phyloP scores from a whole-genome alignment of 2,113 vertebrate genomes.

The Paradisaea rubra region DNA sequence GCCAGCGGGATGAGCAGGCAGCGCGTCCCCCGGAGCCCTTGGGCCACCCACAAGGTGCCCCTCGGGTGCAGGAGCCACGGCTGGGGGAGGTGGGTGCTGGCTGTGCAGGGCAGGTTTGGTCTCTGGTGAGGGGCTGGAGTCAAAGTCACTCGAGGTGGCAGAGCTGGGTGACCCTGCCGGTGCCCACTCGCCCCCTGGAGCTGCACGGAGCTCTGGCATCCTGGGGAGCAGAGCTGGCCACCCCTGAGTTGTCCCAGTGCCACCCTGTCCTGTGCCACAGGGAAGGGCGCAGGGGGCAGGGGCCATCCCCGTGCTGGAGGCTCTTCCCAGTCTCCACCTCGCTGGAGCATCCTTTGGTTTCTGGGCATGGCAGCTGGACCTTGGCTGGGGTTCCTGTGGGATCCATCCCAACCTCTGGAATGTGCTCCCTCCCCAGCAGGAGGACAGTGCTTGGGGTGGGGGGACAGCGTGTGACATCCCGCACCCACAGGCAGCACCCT shows the following conservation, averaged over 20 bases:
- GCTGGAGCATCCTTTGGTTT: fast-evolving
- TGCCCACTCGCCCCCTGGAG: fast-evolving
- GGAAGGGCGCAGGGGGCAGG: fast-evolving
- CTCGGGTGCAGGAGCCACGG: fast-evolving
- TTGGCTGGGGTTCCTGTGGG: neutral
- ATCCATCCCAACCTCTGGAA: fast-evolving
- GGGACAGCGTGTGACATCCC: neutral
- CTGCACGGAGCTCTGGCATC: neutral
- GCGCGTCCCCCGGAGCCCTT: neutral
- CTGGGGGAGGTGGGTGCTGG: neutral
- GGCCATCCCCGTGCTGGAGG: fast-evolving
- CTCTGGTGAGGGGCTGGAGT: neutral
- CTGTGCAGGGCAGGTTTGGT: neutral
- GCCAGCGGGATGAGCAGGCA: neutral
- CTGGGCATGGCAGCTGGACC: neutral
- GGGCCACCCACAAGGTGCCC: neutral
- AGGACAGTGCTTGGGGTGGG: neutral
- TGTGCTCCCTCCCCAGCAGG: neutral
- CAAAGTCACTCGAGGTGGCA: neutral
- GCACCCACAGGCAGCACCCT: neutral
- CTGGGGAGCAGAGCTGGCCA: neutral
- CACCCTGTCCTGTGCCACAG: neutral
- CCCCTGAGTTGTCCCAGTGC: no score
- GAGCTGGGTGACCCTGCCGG: neutral
- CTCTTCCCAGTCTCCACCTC: neutral